Percentiles rank a stretch among this genome's conserved stretches.
Conservation (phyloP, 2,113 vertebrate genomes). For the Ciconia maguari region DNA sequence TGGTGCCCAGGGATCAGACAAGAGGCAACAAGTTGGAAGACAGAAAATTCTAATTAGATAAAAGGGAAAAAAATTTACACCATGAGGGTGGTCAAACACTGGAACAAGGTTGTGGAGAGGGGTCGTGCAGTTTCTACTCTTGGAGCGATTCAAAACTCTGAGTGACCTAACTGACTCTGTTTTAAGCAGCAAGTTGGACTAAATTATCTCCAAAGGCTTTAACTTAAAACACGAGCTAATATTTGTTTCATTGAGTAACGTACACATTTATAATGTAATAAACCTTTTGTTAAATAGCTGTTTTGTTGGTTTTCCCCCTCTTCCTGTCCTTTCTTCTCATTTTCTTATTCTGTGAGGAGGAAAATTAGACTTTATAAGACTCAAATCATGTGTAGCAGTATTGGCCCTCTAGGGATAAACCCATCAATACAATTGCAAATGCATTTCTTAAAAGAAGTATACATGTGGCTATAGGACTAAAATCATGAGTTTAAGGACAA, state of each 20-base stretch:
- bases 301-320: not conserved
- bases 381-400: constrained; percentile 19
- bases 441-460: not conserved
- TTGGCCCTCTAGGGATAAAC: not conserved
- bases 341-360: not conserved
- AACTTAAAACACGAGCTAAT: not conserved
- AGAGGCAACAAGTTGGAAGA: not conserved
- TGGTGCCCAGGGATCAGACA: not conserved
- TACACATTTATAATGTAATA: not conserved
- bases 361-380: constrained; percentile 29
- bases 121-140: not conserved
- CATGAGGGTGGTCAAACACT: not conserved
- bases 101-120: not conserved
- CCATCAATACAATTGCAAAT: constrained; percentile 4
- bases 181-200: not conserved
- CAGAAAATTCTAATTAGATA: not conserved
- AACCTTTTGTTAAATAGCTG: not conserved
- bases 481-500: not conserved
- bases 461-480: not conserved
- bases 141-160: not conserved
- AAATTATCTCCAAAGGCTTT: not conserved
- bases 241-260: not conserved
- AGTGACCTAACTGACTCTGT: not conserved
- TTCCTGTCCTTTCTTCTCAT: not conserved
- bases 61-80: not conserved